Percentiles rank a stretch among this genome's conserved stretches.
Conservation (phyloP, 1,140 invertebrate genomes). For the Drosophila micromelanica region DNA sequence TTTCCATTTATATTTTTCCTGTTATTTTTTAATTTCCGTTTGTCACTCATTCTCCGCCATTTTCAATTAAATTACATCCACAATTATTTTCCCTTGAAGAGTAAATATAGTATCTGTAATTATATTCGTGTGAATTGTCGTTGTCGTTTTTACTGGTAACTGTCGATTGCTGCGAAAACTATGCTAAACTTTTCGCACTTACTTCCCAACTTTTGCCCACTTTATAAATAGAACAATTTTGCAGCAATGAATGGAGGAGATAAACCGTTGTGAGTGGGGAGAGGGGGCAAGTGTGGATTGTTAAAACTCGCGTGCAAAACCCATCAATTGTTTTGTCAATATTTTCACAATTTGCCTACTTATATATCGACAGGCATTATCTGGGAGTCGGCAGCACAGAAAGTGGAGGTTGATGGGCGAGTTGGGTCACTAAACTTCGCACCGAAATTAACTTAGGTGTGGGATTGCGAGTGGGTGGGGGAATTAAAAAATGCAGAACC, state of each 20-base stretch:
- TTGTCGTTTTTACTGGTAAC: not conserved
- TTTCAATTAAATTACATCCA: not conserved
- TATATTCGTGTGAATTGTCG: constrained; percentile 34
- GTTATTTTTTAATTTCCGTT: not conserved
- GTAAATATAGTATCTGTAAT: constrained; percentile 5
- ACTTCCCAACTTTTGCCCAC: not conserved
- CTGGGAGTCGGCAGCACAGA: constrained; percentile 13
- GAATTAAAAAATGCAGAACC: constrained; percentile 60
- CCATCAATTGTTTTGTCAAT: constrained; percentile 80
- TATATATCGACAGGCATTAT: constrained; percentile 54
- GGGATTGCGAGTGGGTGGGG: constrained; percentile 17
- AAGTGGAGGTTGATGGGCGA: not conserved
- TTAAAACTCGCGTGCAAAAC: constrained; percentile 58
- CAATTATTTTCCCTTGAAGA: not conserved
- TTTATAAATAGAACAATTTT: constrained; percentile 35
- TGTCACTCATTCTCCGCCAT: not conserved
- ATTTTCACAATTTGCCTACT: constrained; percentile 76
- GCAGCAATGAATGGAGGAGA: not conserved
- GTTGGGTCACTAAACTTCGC: constrained; percentile 55
- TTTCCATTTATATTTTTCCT: not conserved
- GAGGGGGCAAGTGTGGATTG: not conserved
- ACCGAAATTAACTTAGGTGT: constrained; percentile 43
- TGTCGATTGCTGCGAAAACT: constrained; percentile 32
- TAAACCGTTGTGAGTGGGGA: not conserved
- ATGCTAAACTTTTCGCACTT: constrained; percentile 45